Evolutionary conservation across 2,113 vertebrate species (phyloP).

Genomic region (Cacatua alba): DNA sequence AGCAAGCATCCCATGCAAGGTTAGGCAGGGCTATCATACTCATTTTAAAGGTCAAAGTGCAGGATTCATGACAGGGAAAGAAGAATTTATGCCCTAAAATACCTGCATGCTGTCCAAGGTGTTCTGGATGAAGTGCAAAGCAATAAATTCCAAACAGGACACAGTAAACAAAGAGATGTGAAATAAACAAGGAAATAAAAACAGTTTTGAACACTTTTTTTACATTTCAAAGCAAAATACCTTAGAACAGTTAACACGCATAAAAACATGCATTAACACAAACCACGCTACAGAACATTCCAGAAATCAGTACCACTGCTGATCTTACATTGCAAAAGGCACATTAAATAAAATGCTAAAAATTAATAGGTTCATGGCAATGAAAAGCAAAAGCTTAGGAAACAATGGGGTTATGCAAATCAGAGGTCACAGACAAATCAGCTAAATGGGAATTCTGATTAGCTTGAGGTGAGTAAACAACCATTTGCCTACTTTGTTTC

Average conservation of each 20-base stretch:
- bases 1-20: slow-evolving; percentile 3
- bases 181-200: slow-evolving; percentile 75
- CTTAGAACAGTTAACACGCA: not conserved
- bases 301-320: not conserved
- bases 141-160: slow-evolving; percentile 81
- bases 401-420: not conserved
- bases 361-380: not conserved
- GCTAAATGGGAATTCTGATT: not conserved
- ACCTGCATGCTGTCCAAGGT: slow-evolving; percentile 99
- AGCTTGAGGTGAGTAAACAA: not conserved
- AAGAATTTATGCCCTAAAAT: slow-evolving; percentile 77
- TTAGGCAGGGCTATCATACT: not conserved
- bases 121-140: slow-evolving; percentile 86
- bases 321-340: not conserved
- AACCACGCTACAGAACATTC: not conserved
- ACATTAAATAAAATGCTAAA: not conserved
- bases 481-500: not conserved
- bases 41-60: not conserved
- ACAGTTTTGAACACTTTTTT: slow-evolving; percentile 50
- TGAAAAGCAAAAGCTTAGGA: not conserved
- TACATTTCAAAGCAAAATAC: slow-evolving; percentile 56
- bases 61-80: not conserved
- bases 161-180: slow-evolving; percentile 78
- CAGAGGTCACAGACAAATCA: not conserved
- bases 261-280: slow-evolving; percentile 24